A percentile compares a stretch with the other conserved stretches of the same genome.
These are phyloP conservation scores for Rotaria sp. DNA, from an alignment of 2,888 invertebrate genomes.

Conservation along the genomic window DNA sequence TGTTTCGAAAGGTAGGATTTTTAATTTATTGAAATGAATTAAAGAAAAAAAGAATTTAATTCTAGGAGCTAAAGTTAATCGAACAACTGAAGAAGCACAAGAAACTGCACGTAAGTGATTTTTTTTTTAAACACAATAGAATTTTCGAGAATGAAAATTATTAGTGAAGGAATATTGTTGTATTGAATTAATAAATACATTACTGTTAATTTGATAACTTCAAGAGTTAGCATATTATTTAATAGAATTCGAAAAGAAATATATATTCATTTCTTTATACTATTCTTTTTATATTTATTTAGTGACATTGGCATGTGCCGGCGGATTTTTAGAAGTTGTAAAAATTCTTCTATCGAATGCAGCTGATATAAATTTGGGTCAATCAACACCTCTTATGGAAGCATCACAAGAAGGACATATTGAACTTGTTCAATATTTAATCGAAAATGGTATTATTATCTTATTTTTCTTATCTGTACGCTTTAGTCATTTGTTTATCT, in stretches of 20 bases:
- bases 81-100: constrained; percentile 95
- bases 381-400: constrained; percentile 96
- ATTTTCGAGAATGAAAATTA: no score
- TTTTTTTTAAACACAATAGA: neutral
- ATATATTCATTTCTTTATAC: neutral
- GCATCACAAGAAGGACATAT: constrained; percentile 94
- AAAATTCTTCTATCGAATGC: constrained; percentile 89
- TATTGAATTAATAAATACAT: no score
- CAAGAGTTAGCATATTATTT: no score
- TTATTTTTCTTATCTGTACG: neutral
- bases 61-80: constrained; percentile 80
- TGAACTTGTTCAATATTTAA: constrained; percentile 67
- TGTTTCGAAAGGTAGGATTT: neutral
- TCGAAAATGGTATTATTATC: constrained; percentile 47
- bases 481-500: neutral
- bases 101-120: constrained; percentile 67
- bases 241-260: no score
- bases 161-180: no score
- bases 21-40: neutral
- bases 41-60: neutral
- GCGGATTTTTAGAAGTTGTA: constrained; percentile 88
- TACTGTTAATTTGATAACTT: no score
- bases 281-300: neutral
- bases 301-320: constrained; percentile 85
- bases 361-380: constrained; percentile 85